phyloP scores from a whole-genome alignment of 2,113 vertebrate genomes.

The Steatornis caripensis region DNA sequence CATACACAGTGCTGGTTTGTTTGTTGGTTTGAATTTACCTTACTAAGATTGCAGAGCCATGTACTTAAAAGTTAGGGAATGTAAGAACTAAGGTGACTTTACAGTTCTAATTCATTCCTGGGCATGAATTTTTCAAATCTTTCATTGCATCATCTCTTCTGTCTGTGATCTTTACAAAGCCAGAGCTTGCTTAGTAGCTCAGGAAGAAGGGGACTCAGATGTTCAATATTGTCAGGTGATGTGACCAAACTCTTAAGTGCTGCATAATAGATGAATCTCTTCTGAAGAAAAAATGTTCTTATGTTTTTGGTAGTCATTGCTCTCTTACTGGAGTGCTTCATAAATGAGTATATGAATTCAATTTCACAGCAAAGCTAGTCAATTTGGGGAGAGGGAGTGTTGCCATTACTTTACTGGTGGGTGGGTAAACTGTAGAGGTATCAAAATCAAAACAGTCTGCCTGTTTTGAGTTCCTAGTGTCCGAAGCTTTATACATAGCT shows the following conservation, averaged over 20 bases:
- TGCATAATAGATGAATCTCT: background rate
- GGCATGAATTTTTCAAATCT: slow-evolving; percentile 15
- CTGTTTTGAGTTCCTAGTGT: rapidly evolving
- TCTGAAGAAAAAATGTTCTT: background rate
- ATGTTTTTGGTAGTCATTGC: background rate
- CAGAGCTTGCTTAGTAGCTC: background rate
- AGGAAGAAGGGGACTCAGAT: background rate
- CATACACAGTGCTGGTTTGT: background rate
- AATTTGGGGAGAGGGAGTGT: background rate
- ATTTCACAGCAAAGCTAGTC: background rate
- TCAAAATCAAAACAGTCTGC: background rate
- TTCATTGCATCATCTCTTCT: background rate
- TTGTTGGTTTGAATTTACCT: background rate
- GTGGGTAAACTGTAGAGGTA: background rate
- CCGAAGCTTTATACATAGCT: background rate
- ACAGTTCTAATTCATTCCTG: background rate
- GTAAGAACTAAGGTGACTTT: slow-evolving; percentile 8
- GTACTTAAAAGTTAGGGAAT: background rate
- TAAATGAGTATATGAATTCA: background rate
- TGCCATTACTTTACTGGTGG: background rate
- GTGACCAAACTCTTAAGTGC: background rate
- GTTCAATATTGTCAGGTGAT: background rate
- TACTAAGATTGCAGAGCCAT: background rate
- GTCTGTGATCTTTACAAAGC: background rate
- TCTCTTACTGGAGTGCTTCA: background rate